A percentile compares a stretch with the other conserved stretches of the same genome.
Evolutionary conservation across 1,140 invertebrate genomes (phyloP).

Genomic region (Drosophila kurseongensis): DNA sequence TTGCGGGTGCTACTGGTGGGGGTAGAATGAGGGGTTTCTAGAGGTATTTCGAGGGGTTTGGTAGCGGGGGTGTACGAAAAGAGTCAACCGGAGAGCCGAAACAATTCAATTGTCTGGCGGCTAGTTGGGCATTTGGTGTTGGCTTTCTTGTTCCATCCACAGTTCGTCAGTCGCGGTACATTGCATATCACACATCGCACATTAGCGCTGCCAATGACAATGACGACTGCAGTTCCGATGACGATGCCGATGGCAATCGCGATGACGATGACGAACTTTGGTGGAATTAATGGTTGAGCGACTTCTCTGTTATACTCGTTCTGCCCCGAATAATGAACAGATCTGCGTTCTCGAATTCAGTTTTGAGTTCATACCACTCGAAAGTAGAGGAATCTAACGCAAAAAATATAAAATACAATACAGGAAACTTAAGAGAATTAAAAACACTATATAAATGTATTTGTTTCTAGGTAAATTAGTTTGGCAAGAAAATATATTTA

Average conservation of each 20-base stretch:
- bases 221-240: constrained; percentile 41
- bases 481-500: too few species aligned
- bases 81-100: constrained; percentile 52
- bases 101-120: constrained; percentile 83
- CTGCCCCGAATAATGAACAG: constrained; percentile 8
- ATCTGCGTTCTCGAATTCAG: constrained; percentile 3
- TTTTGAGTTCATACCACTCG: not conserved
- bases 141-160: constrained; percentile 50
- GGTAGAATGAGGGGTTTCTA: constrained; percentile 6
- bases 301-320: constrained; percentile 2
- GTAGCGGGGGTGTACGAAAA: constrained; percentile 17
- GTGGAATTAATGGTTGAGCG: constrained; percentile 17
- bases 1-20: constrained; percentile 46
- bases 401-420: too few species aligned
- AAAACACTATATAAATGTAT: too few species aligned
- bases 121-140: constrained; percentile 62
- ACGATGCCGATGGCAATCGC: constrained; percentile 36
- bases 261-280: constrained; percentile 36
- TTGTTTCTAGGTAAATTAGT: too few species aligned
- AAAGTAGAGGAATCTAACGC: not conserved
- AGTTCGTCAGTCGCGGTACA: constrained; percentile 64
- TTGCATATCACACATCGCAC: constrained; percentile 82
- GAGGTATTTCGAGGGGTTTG: not conserved
- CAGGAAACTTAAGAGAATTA: too few species aligned
- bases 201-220: constrained; percentile 68